Base-by-base conservation (phyloP, 2,888 invertebrate genomes). In the Drosophila rellima region DNA sequence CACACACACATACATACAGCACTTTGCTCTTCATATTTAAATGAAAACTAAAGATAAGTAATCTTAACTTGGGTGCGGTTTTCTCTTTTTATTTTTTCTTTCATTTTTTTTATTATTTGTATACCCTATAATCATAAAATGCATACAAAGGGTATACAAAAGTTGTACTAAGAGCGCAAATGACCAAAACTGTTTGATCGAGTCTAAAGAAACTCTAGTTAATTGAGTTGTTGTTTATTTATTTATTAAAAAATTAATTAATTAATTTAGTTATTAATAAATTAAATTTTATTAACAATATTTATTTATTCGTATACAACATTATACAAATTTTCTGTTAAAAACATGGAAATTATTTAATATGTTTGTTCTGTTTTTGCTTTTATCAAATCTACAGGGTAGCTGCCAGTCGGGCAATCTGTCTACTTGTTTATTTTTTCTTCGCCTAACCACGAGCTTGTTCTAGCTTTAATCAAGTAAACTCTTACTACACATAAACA, bases 21-120 rank as follows among this genome's bases (percentile, higher is more conserved):
- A 80, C 71, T 68, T 78, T 69, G 70, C 76, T 79, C 72, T 78
- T 87, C 82, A 82, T 88, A 88, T 88, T 82, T 79, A 82, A 82
- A 82, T 82, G 79, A 85, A 85, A 88, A 88, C 88, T 88, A 82
- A 82, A 82, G 82, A 82, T 82, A 82, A 82, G 82, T 82, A 88
- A 82, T 82, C 82, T 81, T 68, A 69, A 70, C 70, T 81, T 85
- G 82, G 82, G 82, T 85, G 82, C 77, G 82, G 82, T 79, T 88
- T 83, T 69, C 77, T 44, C 63, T 20, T 20, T 20, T 57, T 62
- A 37, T 20, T 6, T 23, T 18, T 35, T 17, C 33, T 33, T 40
- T 39, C 60, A n/a, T 18, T 18, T 57, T 63, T 29, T 23, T 13
- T 18, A 20, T 37, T 18, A 20, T 45, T 37, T 18, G 23, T 17